Evolutionary conservation across 2,113 vertebrate species (phyloP), one percentile per base, ranked within the genome.

Genomic region (Cromileptes altivelis): DNA sequence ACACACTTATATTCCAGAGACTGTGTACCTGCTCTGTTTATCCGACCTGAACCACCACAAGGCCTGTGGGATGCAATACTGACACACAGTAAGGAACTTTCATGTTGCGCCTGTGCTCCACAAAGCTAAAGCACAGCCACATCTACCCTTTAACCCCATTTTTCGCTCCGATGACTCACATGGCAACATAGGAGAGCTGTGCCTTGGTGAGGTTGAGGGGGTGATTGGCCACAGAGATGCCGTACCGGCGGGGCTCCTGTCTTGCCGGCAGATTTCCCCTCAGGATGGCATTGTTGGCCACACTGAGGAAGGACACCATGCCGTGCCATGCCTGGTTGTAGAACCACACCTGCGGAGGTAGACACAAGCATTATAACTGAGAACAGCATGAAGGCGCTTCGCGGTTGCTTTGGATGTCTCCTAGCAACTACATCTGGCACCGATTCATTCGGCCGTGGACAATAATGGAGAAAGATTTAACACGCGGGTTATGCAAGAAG

Each of bases 321-420:
- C 96, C 95, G 65, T 99, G 98, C 97, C 97, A 99, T 13, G 96
- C 98, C 80, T 97, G 95, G 94, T 99, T 99, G 90, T 99, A 99
- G 95, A 99, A 99, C 98, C 98, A 99, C 67, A 99, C 97, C 98
- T 99, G 80, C 69, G 9, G n/a, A 57, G 79, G 37, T 40, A 23
- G 65, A 86, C 56, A 80, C 10, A 37, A 68, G 52, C 50, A 19
- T 75, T 50, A 55, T 27, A 57, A 11, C 4, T 0, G 11, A 75
- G 52, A 80, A 13, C 47, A 74, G 69, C 72, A 40, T n/a, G 63
- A 13, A 5, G 40, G 45, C 55, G 57, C 68, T 75, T 61, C 37
- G 73, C 18, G 1, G 60, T 72, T 11, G 45, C 42, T 64, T 70
- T n/a, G 49, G 23, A 76, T 62, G 85, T 89, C 77, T 84, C 85